A percentile compares a stretch with the other conserved stretches of the same genome.
Conservation (phyloP, 23 tunicate genomes). For the Clavelina lepadiformis region DNA sequence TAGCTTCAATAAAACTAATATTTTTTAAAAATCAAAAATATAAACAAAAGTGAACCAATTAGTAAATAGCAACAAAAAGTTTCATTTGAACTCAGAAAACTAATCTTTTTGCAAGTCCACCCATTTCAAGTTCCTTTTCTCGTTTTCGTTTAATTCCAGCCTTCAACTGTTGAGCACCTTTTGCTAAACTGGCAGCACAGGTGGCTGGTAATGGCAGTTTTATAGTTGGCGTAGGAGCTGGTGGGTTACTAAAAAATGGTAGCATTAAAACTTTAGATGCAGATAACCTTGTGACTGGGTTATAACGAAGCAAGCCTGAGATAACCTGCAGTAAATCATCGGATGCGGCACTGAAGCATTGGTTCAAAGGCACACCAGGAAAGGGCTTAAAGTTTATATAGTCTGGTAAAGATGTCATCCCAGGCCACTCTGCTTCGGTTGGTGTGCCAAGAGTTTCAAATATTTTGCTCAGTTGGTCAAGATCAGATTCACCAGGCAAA, state of each 20-base stretch:
- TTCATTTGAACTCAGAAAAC: too few relatives aligned
- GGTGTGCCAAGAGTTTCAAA: conserved; percentile 96
- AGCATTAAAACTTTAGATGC: conserved; percentile 58
- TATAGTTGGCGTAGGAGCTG: conserved; percentile 52
- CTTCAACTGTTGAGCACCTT: conserved; percentile 23
- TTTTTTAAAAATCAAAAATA: too few relatives aligned
- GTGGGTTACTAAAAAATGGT: conserved; percentile 52
- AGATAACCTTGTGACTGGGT: conserved; percentile 59
- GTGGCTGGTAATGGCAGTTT: conserved; percentile 70
- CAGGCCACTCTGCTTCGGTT: conserved; percentile 86
- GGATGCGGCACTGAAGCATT: conserved; percentile 86
- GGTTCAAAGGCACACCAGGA: conserved; percentile 78
- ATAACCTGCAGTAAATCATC: conserved; percentile 71
- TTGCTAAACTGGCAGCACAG: conserved; percentile 40
- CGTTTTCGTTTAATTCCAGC: conserved; percentile 58
- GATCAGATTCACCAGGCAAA: conserved; percentile 85
- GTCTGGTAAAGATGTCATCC: conserved; percentile 73
- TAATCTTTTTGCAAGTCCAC: too few relatives aligned
- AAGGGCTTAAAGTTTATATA: conserved; percentile 63
- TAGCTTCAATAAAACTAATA: too few relatives aligned
- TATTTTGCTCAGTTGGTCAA: conserved; percentile 88
- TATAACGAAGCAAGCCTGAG: conserved; percentile 62
- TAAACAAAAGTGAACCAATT: too few relatives aligned
- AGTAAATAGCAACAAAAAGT: too few relatives aligned
- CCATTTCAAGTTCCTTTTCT: conserved; percentile 44